Evolutionary conservation across 2,888 invertebrate genomes (phyloP), one percentile per base, ranked within the genome.

Genomic region (Isoperla grammatica): DNA sequence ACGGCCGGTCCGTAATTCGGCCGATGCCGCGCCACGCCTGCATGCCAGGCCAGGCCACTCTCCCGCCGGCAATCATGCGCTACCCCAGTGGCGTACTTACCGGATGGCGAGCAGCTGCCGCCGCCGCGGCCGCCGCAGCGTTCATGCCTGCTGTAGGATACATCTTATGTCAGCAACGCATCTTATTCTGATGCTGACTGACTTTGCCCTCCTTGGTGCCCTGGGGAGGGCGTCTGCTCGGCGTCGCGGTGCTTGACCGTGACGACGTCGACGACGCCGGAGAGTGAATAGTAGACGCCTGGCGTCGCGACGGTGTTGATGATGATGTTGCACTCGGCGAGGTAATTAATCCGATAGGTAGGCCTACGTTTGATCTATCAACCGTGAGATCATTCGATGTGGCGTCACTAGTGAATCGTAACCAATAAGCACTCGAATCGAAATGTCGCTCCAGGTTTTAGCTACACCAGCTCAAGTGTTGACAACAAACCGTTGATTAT

Each of bases 81-180:
- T 13, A 17, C 45, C 17, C 15, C 23, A 12, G 61, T 59, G 57
- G 63, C n/a, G n/a, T n/a, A 77, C 86, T 87, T 80, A 90, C 89
- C 86, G 89, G 89, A 82, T 90, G 90, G 78, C 90, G 84, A 67
- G 89, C 88, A 78, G 87, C 88, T 77, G 87, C 88, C 74, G 73
- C 90, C 74, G 88, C 89, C 73, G 88, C 88, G 74, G 87, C 88
- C 75, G 87, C 88, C 77, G 88, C 88, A 76, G 88, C 88, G 80
- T 88, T 89, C 85, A 88, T 89, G 80, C 87, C 87, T 79, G 87
- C 86, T 80, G 86, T 87, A 67, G 88, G 88, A 83, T 88, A 90
- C 89, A 90, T 90, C 78, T 81, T 81, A 75, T 73, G 75, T 78
- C 79, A 80, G 68, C 70, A 68, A 56, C 60, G 60, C 63, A 63